Evolutionary conservation across 1,140 invertebrate genomes (phyloP), one percentile per base, ranked within the genome.

Genomic region (Nasonia giraulti): DNA sequence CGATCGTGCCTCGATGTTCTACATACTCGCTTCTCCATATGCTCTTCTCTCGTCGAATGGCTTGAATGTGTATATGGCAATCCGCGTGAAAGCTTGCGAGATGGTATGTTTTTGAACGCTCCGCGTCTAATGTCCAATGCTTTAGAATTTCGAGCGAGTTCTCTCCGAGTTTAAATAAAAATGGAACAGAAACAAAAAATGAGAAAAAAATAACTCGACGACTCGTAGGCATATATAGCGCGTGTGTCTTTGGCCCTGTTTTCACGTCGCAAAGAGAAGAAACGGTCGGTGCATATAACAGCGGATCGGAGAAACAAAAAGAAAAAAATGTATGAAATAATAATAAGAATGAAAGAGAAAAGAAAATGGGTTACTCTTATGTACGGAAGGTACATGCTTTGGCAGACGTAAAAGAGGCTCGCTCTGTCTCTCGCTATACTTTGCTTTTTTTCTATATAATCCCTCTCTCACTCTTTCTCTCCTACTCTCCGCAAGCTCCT

Each of bases 301-400:
- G 20, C 47, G 20, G 10, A 82, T 82, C 11, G 31, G 5, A 10
- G n/a, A 83, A 55, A 73, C 33, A 37, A 78, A 23, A 73, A 27
- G 27, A 27, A 50, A 78, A 73, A 77, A 37, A 8, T 47, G 55
- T 71, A 17, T 50, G 17, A 68, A 76, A 76, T 68, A 7, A 50
- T 11, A 31, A 50, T 11, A 31, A 50, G 4, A 66, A 44, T 62
- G 50, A 76, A 82, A 44, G 23, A 69, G 37, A 20, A 20, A 69
- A 37, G 27, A 37, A 81, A 2, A 50, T 69, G 69, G 50, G 6
- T 47, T 76, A 78, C 37, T 55, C 77, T 77, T 77, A 23, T 62
- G 55, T 44, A 85, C 47, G 23, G 68, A 47, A 50, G 23, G 68
- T 85, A 82, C n/a, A 81, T 1, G 27, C 17, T 81, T 85, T 85